These are phyloP conservation scores for Lepilemur septentrionalis DNA, from an alignment of 2,797 vertebrate genomes.

Conservation along the genomic window DNA sequence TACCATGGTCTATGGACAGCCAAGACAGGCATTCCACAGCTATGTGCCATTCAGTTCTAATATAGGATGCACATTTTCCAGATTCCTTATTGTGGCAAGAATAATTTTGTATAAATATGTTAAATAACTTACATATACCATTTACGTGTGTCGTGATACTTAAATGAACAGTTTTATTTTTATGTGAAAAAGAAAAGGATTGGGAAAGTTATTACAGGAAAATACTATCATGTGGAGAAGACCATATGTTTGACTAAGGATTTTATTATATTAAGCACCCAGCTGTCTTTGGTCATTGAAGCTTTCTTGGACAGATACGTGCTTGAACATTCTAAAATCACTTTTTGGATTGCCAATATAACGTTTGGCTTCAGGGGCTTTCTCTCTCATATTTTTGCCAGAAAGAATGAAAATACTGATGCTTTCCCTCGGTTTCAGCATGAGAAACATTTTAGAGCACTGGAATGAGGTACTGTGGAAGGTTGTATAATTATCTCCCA, in stretches of 20 bases:
- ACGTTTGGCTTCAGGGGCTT: constrained; percentile 1
- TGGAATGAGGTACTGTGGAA: constrained; percentile 39
- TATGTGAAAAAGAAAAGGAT: not conserved
- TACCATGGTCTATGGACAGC: not conserved
- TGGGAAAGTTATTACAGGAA: not conserved
- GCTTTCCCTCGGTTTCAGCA: not conserved
- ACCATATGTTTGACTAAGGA: constrained; percentile 28
- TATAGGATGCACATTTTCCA: not conserved
- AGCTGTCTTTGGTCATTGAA: not conserved
- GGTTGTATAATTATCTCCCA: constrained; percentile 63
- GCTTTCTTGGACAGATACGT: not conserved
- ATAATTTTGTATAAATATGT: not conserved
- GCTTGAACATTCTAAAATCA: not conserved
- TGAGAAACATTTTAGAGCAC: constrained; percentile 47
- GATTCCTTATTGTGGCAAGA: not conserved
- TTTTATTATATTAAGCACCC: constrained; percentile 40
- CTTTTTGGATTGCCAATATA: constrained; percentile 1
- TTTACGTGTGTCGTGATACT: not conserved
- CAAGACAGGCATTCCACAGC: not conserved
- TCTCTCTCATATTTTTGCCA: constrained; percentile 33
- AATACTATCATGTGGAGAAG: not conserved
- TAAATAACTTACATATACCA: not conserved
- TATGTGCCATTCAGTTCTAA: not conserved
- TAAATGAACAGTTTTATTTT: not conserved
- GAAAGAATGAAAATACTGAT: constrained; percentile 36